Evolutionary conservation across 2,888 invertebrate species (phyloP), one percentile per base, ranked within the genome.

Genomic region (Ectobius pallidus): DNA sequence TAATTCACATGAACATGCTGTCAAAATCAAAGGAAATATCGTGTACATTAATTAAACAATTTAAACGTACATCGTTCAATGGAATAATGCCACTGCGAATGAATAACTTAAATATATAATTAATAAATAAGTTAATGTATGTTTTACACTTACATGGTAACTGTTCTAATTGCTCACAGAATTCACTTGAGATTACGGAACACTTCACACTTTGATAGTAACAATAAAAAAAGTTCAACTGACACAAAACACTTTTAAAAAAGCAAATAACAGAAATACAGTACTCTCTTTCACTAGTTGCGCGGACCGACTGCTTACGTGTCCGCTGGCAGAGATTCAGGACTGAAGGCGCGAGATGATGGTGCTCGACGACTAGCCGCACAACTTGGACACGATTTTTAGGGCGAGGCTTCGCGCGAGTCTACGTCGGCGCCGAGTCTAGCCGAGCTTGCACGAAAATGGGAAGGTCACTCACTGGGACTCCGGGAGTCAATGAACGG

Each of bases 401-500:
- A n/a, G 20, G 7, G 42, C 20, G n/a, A 42, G 18, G 9, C 30
- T 46, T 16, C 16, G 22, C 44, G 65, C 65, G 65, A 65, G 65
- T 65, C 65, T 65, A 11, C 9, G n/a, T 16, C 39, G 1, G 61
- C 14, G 22, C 22, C 65, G 44, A 46, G 25, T 27, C 7, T n/a
- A n/a, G n/a, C 44, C 44, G 27, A 65, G 14, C 7, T 16, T 25
- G 20, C 7, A 16, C 42, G 46, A 46, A 22, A 16, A 30, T 9
- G 61, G 27, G 70, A 70, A 70, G 70, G 70, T 70, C 70, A 70
- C 70, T 70, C 55, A 70, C 70, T 70, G 42, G 44, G 55, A 25
- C 46, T 27, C 9, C 44, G 44, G 46, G 58, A 70, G 70, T 70
- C 70, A 70, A 70, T 70, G 70, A 70, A 70, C 70, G 70, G 34